Evolutionary conservation across 2,797 vertebrate species (phyloP).

Genomic region (Dipus sagitta): DNA sequence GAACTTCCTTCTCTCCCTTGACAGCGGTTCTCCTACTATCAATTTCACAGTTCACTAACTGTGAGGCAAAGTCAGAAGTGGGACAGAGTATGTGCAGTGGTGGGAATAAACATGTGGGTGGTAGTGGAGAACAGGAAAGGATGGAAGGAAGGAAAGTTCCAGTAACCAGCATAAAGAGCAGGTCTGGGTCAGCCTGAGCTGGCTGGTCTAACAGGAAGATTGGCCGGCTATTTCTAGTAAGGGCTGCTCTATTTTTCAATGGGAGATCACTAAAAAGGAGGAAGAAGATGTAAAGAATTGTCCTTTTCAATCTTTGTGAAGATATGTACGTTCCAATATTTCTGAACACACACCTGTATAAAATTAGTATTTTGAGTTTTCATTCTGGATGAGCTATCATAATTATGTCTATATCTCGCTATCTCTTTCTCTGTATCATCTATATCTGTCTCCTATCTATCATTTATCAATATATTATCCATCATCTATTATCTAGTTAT

Average conservation of each 20-base stretch:
- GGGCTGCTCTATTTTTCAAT: background rate
- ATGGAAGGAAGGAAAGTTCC: background rate
- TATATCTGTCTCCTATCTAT: background rate
- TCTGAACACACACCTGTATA: background rate
- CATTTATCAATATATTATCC: background rate
- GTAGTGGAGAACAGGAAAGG: background rate
- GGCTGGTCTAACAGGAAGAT: background rate
- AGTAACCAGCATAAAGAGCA: background rate
- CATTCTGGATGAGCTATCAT: background rate
- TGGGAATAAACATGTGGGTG: background rate
- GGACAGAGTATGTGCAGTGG: background rate
- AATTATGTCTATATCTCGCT: background rate
- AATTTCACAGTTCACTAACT: background rate
- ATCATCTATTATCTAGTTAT: too few relatives aligned
- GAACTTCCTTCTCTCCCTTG: background rate
- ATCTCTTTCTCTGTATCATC: background rate
- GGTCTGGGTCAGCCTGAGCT: background rate
- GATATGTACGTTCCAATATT: background rate
- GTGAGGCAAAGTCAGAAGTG: background rate
- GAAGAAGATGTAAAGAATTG: background rate
- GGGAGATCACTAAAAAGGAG: constrained; percentile 36
- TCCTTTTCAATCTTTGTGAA: background rate
- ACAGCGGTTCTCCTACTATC: background rate
- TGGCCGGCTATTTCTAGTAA: background rate
- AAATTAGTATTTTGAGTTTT: background rate